These are phyloP conservation scores for Palythoa caribaeorum DNA, from an alignment of 92 coral and sea anemone species.

Conservation along the genomic window DNA sequence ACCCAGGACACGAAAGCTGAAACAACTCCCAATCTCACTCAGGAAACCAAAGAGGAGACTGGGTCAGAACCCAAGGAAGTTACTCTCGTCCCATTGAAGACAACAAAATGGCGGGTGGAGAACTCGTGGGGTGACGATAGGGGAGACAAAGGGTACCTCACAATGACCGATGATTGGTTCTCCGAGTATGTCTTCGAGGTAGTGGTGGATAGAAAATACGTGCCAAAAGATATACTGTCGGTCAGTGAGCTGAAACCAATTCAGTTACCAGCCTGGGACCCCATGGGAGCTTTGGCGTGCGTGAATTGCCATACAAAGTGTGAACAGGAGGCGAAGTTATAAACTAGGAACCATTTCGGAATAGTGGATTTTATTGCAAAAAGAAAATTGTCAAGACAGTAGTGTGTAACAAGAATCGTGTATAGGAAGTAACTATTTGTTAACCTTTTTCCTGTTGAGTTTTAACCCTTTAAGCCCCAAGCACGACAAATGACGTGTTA, in stretches of 20 bases:
- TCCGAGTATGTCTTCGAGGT: constrained; percentile 94
- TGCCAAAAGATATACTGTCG: constrained; percentile 85
- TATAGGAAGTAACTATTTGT: no score
- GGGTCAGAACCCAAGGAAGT: constrained; percentile 52
- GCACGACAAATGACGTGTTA: no score
- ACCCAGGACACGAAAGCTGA: constrained; percentile 2
- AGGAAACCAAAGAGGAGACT: constrained; percentile 46
- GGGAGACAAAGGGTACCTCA: constrained; percentile 93
- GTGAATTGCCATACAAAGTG: constrained; percentile 54
- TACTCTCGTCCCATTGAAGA: constrained; percentile 71
- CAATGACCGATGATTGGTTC: constrained; percentile 97
- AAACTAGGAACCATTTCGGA: not conserved
- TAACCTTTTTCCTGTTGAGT: no score
- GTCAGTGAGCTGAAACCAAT: constrained; percentile 77
- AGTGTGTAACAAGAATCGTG: no score
- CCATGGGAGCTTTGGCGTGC: constrained; percentile 98
- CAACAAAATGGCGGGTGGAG: constrained; percentile 98
- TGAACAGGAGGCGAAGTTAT: constrained; percentile 29
- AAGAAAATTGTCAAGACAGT: no score
- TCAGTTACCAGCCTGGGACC: constrained; percentile 97
- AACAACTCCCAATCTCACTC: not conserved
- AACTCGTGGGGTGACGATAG: constrained; percentile 99
- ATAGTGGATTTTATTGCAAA: not conserved
- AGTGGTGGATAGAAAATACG: constrained; percentile 93
- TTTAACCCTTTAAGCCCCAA: no score